Conservation (phyloP, 2,888 invertebrate species). For the Ernsta delagoae region DNA sequence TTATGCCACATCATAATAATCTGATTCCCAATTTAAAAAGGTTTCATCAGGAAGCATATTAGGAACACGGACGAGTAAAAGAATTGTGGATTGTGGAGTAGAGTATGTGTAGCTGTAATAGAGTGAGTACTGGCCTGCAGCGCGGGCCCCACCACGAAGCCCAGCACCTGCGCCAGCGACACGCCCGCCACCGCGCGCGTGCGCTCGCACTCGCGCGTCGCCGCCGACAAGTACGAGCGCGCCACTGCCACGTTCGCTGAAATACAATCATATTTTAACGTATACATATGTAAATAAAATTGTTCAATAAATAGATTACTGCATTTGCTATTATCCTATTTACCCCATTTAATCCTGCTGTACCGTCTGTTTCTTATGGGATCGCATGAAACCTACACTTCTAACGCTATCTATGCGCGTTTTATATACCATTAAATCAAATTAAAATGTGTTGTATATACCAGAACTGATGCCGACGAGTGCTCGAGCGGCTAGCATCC, state of each 20-base stretch:
- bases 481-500: constrained; percentile 91
- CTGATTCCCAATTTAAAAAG: too few relatives aligned
- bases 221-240: constrained; percentile 93
- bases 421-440: background rate
- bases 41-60: too few relatives aligned
- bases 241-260: constrained; percentile 93
- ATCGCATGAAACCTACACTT: too few relatives aligned
- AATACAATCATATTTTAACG: constrained; percentile 2
- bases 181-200: constrained; percentile 93
- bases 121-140: constrained; percentile 63
- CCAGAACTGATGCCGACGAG: constrained; percentile 94
- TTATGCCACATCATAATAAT: too few relatives aligned
- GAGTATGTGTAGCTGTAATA: too few relatives aligned
- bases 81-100: too few relatives aligned
- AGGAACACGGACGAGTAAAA: too few relatives aligned
- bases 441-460: constrained; percentile 52
- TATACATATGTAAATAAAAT: background rate
- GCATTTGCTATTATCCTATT: too few relatives aligned
- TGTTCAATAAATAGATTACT: too few relatives aligned
- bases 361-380: too few relatives aligned
- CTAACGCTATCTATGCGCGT: too few relatives aligned
- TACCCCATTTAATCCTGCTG: too few relatives aligned
- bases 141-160: constrained; percentile 94
- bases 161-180: constrained; percentile 93
- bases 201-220: constrained; percentile 91